Percentiles rank a stretch among this genome's conserved stretches.
Conservation (phyloP, 1,140 invertebrate species). For the Goniozus legneri region DNA sequence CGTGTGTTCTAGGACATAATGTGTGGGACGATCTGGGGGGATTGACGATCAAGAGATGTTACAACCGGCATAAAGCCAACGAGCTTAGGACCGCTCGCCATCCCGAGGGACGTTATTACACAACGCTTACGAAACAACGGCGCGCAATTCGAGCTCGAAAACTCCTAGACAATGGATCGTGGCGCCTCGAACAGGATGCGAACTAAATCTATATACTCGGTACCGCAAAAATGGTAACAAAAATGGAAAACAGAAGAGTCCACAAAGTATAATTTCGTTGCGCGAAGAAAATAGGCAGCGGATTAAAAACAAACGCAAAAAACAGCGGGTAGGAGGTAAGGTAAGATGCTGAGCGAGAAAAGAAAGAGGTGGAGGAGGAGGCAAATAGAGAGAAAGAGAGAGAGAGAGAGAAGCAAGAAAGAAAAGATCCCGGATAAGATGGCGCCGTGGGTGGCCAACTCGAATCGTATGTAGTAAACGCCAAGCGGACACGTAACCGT, state of each 20-base stretch:
- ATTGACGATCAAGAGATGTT: slow-evolving; percentile 24
- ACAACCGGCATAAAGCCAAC: slow-evolving; percentile 25
- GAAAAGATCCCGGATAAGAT: slow-evolving; percentile 46
- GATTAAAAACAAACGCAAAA: no score
- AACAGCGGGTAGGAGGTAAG: background rate
- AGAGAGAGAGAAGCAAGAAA: background rate
- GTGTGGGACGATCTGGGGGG: no score
- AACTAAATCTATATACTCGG: no score
- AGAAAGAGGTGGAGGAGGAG: background rate
- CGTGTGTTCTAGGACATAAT: no score
- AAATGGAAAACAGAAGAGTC: no score
- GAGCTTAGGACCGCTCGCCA: slow-evolving; percentile 22
- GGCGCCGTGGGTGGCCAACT: slow-evolving; percentile 47
- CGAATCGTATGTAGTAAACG: slow-evolving; percentile 31
- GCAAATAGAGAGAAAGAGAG: background rate
- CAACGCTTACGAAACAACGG: slow-evolving; percentile 22
- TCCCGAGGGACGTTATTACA: slow-evolving; percentile 28
- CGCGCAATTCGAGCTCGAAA: no score
- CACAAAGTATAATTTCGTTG: no score
- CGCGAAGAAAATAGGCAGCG: no score
- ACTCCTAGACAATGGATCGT: no score
- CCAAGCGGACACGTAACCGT: slow-evolving; percentile 30
- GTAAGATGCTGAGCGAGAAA: background rate
- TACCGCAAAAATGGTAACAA: no score
- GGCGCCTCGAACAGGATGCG: no score